Base-by-base conservation (phyloP, 2,888 invertebrate species). In the Colletes collaris region DNA sequence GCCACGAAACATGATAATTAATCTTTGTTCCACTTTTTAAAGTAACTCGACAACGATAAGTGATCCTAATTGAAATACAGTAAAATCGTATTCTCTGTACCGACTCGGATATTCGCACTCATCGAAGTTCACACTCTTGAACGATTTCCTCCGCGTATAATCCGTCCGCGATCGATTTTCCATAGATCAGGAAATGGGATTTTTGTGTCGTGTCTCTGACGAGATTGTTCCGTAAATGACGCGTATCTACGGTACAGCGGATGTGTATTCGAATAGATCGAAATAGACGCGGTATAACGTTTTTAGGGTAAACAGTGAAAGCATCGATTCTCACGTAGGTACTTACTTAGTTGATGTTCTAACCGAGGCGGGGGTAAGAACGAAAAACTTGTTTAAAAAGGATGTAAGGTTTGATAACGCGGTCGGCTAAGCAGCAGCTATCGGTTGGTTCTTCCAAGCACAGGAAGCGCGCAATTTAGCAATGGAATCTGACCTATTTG, bases 381-480 rank as follows among this genome's bases (percentile, higher is more conserved):
- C 1, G 27, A 27, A 27, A 27, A 27, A 27, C 27, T 16, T 27
- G 27, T 27, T 27, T 27, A 27, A 27, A 27, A 56, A 53, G 3
- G 7, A 27, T 27, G 4, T 6, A 40, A 40, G 8, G 7, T 10
- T 6, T 19, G 4, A 16, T 27, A 7, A 44, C 44, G 19, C 10
- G 58, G n/a, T 67, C 59, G 13, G 64, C 74, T 66, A 73, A 75
- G n/a, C 56, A 75, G n/a, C 56, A 75, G n/a, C 56, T 70, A 44
- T 74, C 74, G 59, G 44, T 16, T 64, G 59, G 44, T 16, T 64
- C 74, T 71, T 79, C 11, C 59, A 11, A 66, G 49, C 58, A 56
- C 81, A 83, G 85, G 86, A 85, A 86, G 74, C 77, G 73, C 80
- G 75, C 52, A 56, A 85, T 86, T 86, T 86, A 71, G 35, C 74